Evolutionary conservation across 2,113 vertebrate species (phyloP).

Genomic region (Alosa alosa): DNA sequence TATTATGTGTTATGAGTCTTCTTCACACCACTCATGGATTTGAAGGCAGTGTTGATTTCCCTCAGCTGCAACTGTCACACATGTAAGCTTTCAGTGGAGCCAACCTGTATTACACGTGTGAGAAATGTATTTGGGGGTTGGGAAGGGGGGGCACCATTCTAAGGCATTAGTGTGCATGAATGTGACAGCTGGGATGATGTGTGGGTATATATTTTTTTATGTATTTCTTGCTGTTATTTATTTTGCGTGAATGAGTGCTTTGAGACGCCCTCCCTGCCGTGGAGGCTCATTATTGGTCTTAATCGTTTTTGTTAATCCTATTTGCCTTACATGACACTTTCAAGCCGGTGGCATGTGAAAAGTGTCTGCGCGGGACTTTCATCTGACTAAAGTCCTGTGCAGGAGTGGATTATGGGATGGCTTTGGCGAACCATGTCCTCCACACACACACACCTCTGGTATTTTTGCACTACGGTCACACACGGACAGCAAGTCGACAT

Average conservation of each 20-base stretch:
- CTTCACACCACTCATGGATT: background rate
- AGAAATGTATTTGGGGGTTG: background rate
- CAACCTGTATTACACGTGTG: background rate
- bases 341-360: slow-evolving; percentile 11
- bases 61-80: background rate
- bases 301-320: slow-evolving; percentile 25
- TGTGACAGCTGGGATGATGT: background rate
- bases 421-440: background rate
- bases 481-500: background rate
- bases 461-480: background rate
- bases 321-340: slow-evolving; percentile 29
- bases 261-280: background rate
- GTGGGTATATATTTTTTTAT: background rate
- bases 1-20: background rate
- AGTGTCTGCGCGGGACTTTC: slow-evolving; percentile 29
- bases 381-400: slow-evolving; percentile 31
- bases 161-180: background rate
- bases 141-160: background rate
- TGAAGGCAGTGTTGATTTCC: background rate
- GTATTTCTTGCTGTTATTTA: background rate
- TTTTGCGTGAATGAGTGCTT: background rate
- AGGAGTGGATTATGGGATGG: slow-evolving; percentile 16
- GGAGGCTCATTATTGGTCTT: background rate
- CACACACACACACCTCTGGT: background rate
- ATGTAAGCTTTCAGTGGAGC: background rate